These are phyloP conservation scores for Choloepus hoffmanni DNA, from an alignment of 2,113 vertebrate genomes.

Conservation along the genomic window DNA sequence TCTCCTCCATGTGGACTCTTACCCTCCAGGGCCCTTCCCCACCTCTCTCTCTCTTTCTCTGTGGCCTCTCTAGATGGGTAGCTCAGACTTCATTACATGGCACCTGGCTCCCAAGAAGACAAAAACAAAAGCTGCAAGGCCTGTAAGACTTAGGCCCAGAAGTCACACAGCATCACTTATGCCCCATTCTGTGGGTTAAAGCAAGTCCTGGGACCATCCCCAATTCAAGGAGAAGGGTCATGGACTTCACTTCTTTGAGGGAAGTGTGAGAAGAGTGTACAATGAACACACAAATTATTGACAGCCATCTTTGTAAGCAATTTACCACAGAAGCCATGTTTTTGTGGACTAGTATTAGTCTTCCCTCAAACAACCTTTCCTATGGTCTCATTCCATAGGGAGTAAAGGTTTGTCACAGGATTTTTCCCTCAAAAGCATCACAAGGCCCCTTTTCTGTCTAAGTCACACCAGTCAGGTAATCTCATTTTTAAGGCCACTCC, in stretches of 20 bases:
- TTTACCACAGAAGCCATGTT: background rate
- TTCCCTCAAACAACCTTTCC: background rate
- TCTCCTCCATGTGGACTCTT: background rate
- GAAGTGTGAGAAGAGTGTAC: background rate
- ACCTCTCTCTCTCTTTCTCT: background rate
- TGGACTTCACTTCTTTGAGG: background rate
- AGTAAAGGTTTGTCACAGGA: background rate
- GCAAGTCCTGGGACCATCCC: background rate
- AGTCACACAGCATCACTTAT: background rate
- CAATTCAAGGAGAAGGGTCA: background rate
- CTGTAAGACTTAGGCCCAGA: background rate
- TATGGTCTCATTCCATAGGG: background rate
- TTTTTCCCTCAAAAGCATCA: conserved; percentile 39
- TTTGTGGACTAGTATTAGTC: background rate
- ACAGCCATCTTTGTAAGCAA: background rate
- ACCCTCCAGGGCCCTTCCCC: background rate
- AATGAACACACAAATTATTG: too few relatives aligned
- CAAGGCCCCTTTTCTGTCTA: background rate
- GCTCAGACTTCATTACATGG: background rate
- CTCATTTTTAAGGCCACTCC: conserved; percentile 13
- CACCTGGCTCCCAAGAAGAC: background rate
- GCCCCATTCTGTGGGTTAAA: background rate
- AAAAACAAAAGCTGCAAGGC: background rate
- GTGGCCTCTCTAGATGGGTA: background rate
- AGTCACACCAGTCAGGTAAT: background rate